phyloP scores from a whole-genome alignment of 2,888 invertebrate species.

The Clistopyga incitator region DNA sequence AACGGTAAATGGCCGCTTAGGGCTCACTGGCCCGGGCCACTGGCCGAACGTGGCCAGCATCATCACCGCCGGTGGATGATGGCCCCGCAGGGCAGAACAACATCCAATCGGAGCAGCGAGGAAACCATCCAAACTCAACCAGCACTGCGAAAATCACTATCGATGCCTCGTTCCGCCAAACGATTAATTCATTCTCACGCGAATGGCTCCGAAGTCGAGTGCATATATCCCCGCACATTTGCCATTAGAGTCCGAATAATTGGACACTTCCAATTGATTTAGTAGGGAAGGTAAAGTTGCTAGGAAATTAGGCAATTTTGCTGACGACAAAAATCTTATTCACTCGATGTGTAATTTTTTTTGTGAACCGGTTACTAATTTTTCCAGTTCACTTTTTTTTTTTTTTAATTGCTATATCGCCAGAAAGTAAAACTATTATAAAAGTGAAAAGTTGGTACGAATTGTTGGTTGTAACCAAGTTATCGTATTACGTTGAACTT shows the following conservation, averaged over 20 bases:
- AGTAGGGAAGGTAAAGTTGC: background rate
- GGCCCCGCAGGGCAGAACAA: background rate
- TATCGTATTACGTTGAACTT: too few species aligned
- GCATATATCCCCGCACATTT: background rate
- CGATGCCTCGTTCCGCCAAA: constrained; percentile 4
- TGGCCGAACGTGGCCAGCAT: background rate
- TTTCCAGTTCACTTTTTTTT: too few species aligned
- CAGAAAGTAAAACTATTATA: too few species aligned
- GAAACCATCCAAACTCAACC: background rate
- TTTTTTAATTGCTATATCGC: too few species aligned
- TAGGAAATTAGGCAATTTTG: background rate
- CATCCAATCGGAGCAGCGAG: background rate
- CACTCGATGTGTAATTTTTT: too few species aligned
- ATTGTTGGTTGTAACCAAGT: too few species aligned
- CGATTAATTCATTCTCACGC: constrained; percentile 35
- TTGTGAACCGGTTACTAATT: too few species aligned
- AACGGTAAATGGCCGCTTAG: constrained; percentile 34
- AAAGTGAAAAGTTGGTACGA: too few species aligned
- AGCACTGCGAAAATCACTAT: constrained; percentile 11
- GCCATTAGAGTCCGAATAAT: background rate
- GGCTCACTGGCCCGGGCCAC: background rate
- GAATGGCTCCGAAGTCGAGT: background rate
- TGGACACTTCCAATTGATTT: background rate
- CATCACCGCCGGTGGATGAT: constrained; percentile 1
- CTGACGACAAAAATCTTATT: too few species aligned